A percentile compares a stretch with the other conserved stretches of the same genome.
These are phyloP conservation scores for Palythoa grandiflora DNA, from an alignment of 92 coral and sea anemone species.

Conservation along the genomic window DNA sequence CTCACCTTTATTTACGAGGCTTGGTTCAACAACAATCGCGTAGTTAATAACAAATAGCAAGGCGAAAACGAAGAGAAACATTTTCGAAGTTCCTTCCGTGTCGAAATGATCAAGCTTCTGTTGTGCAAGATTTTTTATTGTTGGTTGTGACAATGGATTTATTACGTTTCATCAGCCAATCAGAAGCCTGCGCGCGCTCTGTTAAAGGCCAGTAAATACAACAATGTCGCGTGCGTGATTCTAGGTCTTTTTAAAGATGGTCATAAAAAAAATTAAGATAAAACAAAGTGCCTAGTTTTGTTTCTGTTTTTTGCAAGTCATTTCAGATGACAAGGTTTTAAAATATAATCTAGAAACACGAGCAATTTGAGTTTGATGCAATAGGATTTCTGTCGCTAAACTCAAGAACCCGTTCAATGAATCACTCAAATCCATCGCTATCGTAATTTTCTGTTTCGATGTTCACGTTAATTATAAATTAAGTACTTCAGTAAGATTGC, in stretches of 20 bases:
- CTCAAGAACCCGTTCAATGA: no score
- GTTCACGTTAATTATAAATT: no score
- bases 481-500: no score
- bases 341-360: no score
- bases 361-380: no score
- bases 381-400: no score
- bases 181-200: conserved; percentile 6
- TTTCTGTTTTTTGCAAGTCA: no score
- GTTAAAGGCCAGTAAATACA: background rate
- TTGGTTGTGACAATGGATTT: conserved; percentile 8
- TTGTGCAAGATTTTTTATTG: conserved; percentile 23
- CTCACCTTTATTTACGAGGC: background rate
- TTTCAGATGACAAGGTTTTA: no score
- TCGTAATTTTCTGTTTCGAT: no score
- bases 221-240: background rate
- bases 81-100: conserved; percentile 21
- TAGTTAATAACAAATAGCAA: background rate
- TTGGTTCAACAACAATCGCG: background rate
- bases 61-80: conserved; percentile 11
- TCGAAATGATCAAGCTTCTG: conserved; percentile 37
- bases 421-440: no score
- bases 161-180: conserved; percentile 6
- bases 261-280: no score
- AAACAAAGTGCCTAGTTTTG: no score
- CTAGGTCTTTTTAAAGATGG: background rate